phyloP scores from a whole-genome alignment of 2,888 invertebrate genomes.

The Ceratothoa steindachneri region DNA sequence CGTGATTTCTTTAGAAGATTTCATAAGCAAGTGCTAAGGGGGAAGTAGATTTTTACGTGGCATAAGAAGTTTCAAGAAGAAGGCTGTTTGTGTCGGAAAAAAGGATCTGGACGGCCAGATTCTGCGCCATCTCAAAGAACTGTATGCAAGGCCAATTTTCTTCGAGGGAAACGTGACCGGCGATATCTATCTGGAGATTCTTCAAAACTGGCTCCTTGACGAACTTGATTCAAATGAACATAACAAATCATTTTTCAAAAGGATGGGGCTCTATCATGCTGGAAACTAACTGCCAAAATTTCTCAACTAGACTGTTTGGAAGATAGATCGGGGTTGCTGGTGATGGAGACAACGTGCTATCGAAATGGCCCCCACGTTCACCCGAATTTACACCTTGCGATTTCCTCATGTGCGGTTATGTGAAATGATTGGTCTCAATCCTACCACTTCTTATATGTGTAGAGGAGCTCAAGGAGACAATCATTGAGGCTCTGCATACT shows the following conservation, averaged over 20 bases:
- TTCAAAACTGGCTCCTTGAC: no score
- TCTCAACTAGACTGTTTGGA: neutral
- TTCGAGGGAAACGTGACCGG: no score
- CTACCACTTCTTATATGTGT: neutral
- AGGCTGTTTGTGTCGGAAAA: no score
- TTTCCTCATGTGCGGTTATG: neutral
- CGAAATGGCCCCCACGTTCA: no score
- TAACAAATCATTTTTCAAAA: no score
- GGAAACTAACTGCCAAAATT: neutral
- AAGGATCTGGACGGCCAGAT: no score
- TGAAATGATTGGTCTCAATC: neutral
- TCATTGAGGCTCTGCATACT: neutral
- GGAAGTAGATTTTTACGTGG: neutral
- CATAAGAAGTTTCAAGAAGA: neutral
- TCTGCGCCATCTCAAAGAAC: no score
- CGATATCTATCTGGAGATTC: no score
- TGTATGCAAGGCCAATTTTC: no score
- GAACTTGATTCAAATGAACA: no score
- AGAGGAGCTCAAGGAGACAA: neutral
- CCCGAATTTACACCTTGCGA: neutral
- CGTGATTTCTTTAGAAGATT: neutral
- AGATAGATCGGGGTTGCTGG: neutral
- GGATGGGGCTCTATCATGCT: neutral
- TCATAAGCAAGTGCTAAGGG: neutral
- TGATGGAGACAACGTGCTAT: neutral